These are phyloP conservation scores for Cynopterus brachyotis DNA, from an alignment of 2,113 vertebrate species.

Conservation along the genomic window DNA sequence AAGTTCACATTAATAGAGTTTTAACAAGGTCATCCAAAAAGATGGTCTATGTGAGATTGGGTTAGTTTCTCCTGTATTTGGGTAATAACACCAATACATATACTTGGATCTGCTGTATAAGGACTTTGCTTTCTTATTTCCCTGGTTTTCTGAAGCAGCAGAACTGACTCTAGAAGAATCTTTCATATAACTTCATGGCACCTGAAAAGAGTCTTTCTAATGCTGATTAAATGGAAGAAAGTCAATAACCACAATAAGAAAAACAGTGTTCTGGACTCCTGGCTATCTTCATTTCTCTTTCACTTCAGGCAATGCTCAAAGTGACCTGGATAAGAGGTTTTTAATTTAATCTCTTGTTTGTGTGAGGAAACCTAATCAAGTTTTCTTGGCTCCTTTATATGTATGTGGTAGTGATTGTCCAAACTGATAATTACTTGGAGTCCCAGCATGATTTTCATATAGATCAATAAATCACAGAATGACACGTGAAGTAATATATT, in stretches of 20 bases:
- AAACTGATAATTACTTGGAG: not conserved
- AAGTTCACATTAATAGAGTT: not conserved
- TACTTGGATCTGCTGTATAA: not conserved
- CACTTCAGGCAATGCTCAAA: not conserved
- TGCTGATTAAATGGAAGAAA: not conserved
- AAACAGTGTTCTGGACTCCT: too few relatives aligned
- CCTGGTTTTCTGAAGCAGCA: not conserved
- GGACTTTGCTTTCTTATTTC: not conserved
- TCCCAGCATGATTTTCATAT: not conserved
- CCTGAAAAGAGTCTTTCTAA: not conserved
- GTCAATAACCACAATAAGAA: not conserved
- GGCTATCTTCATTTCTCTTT: not conserved
- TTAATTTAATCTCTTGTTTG: not conserved
- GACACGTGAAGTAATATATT: not conserved
- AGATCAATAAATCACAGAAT: not conserved
- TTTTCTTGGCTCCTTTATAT: not conserved
- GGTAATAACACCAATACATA: not conserved
- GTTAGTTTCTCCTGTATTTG: not conserved
- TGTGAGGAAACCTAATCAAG: not conserved
- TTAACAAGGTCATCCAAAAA: not conserved
- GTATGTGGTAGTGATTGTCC: not conserved
- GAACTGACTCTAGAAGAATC: not conserved
- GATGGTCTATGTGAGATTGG: not conserved
- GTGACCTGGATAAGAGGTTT: not conserved
- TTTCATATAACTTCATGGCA: not conserved